Evolutionary conservation across 2,797 vertebrate genomes (phyloP).

Genomic region (Masticophis lateralis): DNA sequence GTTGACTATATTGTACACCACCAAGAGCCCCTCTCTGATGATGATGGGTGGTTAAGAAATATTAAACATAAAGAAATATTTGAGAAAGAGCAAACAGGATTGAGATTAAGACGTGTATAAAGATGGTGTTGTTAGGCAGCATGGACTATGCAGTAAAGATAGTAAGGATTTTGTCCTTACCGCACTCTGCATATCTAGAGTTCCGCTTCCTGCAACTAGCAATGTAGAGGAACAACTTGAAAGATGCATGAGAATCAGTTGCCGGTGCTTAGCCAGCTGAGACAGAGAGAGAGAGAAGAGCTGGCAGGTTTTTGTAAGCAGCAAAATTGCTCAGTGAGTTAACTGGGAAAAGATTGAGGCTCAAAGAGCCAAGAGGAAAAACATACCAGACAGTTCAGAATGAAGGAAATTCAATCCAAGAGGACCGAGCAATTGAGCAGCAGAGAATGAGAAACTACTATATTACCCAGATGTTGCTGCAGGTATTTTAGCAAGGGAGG

Average conservation of each 20-base stretch:
- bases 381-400: neutral
- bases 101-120: neutral
- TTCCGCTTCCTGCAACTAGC: neutral
- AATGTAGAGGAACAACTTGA: neutral
- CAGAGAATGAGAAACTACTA: neutral
- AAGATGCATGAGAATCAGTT: neutral
- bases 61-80: neutral
- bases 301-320: neutral
- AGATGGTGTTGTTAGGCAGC: neutral
- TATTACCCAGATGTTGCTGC: neutral
- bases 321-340: neutral
- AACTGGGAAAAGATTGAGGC: neutral
- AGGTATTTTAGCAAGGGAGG: neutral
- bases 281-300: accelerated
- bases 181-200: neutral
- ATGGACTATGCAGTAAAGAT: neutral
- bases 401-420: neutral
- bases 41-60: neutral
- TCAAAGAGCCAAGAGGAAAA: neutral
- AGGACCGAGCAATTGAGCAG: neutral
- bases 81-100: neutral
- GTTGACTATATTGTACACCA: neutral
- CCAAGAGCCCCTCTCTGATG: neutral
- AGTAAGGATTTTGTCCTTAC: neutral
- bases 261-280: neutral